Conservation (phyloP, 2,797 vertebrate species). For the Acipenser ruthenus region DNA sequence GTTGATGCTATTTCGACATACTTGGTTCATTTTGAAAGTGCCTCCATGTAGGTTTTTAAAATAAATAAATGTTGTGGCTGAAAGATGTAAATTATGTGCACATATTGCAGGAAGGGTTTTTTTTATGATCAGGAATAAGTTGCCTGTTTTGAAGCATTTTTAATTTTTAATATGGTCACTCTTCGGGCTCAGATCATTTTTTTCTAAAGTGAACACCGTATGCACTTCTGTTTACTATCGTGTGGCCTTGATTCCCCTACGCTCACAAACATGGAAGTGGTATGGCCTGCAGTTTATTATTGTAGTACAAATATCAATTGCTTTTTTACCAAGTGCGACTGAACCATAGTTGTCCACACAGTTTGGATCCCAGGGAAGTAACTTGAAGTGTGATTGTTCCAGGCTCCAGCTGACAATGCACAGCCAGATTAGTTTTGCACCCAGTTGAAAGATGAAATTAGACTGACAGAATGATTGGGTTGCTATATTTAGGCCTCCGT, state of each 20-base stretch:
- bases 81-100: too few relatives aligned
- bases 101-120: too few relatives aligned
- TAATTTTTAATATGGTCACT: not conserved
- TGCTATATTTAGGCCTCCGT: conserved; percentile 54
- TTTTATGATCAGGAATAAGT: not conserved
- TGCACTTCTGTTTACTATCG: conserved; percentile 24
- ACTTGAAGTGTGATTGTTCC: not conserved
- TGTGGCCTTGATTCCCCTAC: conserved; percentile 27
- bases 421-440: conserved; percentile 19
- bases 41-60: too few relatives aligned
- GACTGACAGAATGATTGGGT: conserved; percentile 36
- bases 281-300: too few relatives aligned
- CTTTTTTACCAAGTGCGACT: too few relatives aligned
- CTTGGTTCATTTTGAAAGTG: too few relatives aligned
- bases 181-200: not conserved
- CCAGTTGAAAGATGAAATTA: conserved; percentile 33
- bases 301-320: too few relatives aligned
- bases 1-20: too few relatives aligned
- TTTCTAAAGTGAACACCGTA: conserved; percentile 22
- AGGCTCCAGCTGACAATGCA: not conserved
- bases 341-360: too few relatives aligned
- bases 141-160: not conserved
- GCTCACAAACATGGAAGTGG: too few relatives aligned
- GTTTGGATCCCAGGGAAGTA: not conserved
- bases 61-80: too few relatives aligned